Evolutionary conservation across 2,888 invertebrate genomes (phyloP).

Genomic region (Drosophila tanythrix): DNA sequence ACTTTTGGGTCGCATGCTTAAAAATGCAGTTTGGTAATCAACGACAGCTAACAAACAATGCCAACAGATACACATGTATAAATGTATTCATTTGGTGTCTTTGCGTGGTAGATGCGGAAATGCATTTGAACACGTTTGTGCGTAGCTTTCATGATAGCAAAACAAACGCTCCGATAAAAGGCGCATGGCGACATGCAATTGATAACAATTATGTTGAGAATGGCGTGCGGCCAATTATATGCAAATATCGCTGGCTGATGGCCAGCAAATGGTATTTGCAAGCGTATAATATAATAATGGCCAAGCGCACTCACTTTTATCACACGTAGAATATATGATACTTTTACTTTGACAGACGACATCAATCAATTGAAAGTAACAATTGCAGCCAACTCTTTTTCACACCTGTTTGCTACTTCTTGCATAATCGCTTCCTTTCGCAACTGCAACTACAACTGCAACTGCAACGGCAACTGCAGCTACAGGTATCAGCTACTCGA

Average conservation of each 20-base stretch:
- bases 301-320: conserved; percentile 40
- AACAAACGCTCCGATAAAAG: conserved; percentile 50
- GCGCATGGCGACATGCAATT: conserved; percentile 20
- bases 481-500: conserved; percentile 9
- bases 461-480: conserved; percentile 10
- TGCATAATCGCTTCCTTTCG: conserved; percentile 54
- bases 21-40: conserved; percentile 65
- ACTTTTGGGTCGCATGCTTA: conserved; percentile 9
- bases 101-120: conserved; percentile 54
- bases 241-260: conserved; percentile 28
- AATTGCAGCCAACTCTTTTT: conserved; percentile 21
- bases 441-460: conserved; percentile 34
- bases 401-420: conserved; percentile 14
- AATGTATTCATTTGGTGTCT: conserved; percentile 22
- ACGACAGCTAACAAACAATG: conserved; percentile 42
- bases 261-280: conserved; percentile 20
- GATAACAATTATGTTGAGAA: conserved; percentile 29
- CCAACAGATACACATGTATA: conserved; percentile 19
- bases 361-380: conserved; percentile 66
- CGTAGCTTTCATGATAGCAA: conserved; percentile 59
- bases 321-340: conserved; percentile 45
- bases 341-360: conserved; percentile 65
- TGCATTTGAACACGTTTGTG: conserved; percentile 76
- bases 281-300: conserved; percentile 2
- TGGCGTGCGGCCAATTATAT: conserved; percentile 34